phyloP scores from a whole-genome alignment of 2,888 invertebrate species.

The Busseola fusca region DNA sequence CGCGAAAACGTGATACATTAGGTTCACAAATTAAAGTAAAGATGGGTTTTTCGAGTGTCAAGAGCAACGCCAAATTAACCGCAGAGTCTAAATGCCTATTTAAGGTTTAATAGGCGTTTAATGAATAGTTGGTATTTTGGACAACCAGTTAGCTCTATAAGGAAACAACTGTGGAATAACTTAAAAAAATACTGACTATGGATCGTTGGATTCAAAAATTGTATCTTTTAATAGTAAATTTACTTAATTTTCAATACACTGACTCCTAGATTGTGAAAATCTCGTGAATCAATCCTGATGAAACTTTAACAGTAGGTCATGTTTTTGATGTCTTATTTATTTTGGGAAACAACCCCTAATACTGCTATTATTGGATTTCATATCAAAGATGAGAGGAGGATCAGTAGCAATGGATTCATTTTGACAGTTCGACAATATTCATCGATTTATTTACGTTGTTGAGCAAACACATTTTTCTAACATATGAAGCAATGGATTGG shows the following conservation, averaged over 20 bases:
- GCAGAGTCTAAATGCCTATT: not conserved
- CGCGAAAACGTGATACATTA: slow-evolving; percentile 41
- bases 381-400: not conserved
- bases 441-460: too few species aligned
- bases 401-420: too few species aligned
- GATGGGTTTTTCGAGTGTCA: slow-evolving; percentile 52
- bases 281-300: not conserved
- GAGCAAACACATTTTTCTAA: too few species aligned
- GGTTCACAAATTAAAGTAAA: slow-evolving; percentile 42
- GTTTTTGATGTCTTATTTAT: not conserved
- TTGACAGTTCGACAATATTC: too few species aligned
- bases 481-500: too few species aligned
- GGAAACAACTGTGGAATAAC: not conserved
- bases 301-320: not conserved
- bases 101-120: too few species aligned
- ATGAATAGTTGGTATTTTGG: not conserved
- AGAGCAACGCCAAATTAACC: slow-evolving; percentile 38
- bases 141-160: not conserved
- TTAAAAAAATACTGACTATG: too few species aligned
- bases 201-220: not conserved
- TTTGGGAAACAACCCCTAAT: not conserved
- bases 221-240: not conserved
- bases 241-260: not conserved
- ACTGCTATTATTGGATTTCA: not conserved
- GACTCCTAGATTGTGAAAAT: not conserved